A percentile compares a stretch with the other conserved stretches of the same genome.
These are phyloP conservation scores for Laterallus jamaicensis DNA, from an alignment of 2,113 vertebrate species.

Conservation along the genomic window DNA sequence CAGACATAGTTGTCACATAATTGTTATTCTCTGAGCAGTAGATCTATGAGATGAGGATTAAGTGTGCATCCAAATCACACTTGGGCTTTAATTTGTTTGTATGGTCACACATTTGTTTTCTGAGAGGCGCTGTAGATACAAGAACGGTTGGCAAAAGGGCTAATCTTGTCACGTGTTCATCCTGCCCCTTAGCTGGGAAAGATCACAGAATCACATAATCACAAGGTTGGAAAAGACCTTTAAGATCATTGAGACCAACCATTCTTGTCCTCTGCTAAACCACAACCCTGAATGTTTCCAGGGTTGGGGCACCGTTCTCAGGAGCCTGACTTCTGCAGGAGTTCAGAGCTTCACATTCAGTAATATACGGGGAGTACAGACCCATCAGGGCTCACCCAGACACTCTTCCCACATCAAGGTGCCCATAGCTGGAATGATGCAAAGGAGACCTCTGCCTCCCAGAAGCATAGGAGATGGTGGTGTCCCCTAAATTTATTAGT, in stretches of 20 bases:
- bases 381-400: background rate
- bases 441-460: no score
- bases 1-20: no score
- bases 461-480: background rate
- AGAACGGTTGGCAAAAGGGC: background rate
- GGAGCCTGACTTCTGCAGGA: background rate
- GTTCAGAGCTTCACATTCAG: background rate
- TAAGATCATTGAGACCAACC: no score
- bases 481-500: background rate
- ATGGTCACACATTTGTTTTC: background rate
- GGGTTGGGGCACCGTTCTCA: background rate
- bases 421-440: background rate
- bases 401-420: background rate
- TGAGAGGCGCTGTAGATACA: background rate
- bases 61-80: background rate
- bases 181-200: background rate
- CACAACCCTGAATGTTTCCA: no score
- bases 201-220: no score
- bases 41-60: background rate
- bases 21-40: background rate
- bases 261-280: no score
- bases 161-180: background rate
- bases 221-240: no score
- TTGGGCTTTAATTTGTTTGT: background rate
- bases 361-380: background rate